These are phyloP conservation scores for Macrophya annulata DNA, from an alignment of 2,888 invertebrate species.

Conservation along the genomic window DNA sequence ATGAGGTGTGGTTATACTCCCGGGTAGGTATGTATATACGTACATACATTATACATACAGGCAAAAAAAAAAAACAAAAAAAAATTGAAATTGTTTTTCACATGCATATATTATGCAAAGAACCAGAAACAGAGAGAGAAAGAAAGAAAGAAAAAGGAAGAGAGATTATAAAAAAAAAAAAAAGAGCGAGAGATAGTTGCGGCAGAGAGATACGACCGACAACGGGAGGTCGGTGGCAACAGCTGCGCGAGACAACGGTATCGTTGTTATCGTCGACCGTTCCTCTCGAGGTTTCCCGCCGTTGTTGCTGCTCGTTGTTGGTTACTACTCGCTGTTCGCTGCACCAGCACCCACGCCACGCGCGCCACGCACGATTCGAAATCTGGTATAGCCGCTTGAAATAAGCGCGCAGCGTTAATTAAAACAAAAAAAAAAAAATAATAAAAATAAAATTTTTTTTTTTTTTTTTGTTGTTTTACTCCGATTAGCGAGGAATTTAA, in stretches of 20 bases:
- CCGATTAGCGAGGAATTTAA: not conserved
- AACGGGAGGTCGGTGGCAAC: conserved; percentile 59
- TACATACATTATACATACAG: too few species aligned
- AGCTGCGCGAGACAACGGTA: conserved; percentile 68
- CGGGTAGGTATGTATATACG: not conserved
- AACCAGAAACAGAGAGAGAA: conserved; percentile 13
- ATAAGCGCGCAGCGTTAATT: not conserved
- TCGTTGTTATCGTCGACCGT: conserved; percentile 70
- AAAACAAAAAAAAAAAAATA: conserved; percentile 24
- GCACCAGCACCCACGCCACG: conserved; percentile 44
- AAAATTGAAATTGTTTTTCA: not conserved
- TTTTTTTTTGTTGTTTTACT: not conserved
- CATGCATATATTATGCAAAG: not conserved
- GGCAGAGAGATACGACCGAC: conserved; percentile 45
- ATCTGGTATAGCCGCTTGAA: conserved; percentile 23
- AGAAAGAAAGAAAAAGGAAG: not conserved
- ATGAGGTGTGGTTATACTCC: not conserved
- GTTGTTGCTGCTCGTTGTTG: not conserved
- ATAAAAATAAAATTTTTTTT: too few species aligned
- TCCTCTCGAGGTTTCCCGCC: not conserved
- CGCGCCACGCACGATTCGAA: not conserved
- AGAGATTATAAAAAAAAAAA: not conserved
- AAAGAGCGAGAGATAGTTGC: not conserved
- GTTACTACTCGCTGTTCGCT: not conserved
- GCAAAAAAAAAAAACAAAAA: too few species aligned